Evolutionary conservation across 2,113 vertebrate genomes (phyloP).

Genomic region (Psilopsiagon aymara): DNA sequence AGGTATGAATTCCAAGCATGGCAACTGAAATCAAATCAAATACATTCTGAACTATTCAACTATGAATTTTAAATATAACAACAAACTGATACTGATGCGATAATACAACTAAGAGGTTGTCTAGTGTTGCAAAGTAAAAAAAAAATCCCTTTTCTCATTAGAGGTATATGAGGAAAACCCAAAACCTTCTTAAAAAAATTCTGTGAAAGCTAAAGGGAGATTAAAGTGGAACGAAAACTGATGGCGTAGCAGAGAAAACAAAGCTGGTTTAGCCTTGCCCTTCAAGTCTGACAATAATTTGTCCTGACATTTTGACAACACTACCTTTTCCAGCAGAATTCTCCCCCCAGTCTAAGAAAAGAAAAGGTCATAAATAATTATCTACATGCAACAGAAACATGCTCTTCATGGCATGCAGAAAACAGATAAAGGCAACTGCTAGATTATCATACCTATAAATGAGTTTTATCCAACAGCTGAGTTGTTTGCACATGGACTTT

Average conservation of each 20-base stretch:
- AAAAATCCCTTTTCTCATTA: neutral
- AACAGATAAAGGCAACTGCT: neutral
- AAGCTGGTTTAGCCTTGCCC: neutral
- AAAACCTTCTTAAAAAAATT: neutral
- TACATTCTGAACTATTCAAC: neutral
- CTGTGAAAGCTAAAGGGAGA: neutral
- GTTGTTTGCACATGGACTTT: neutral
- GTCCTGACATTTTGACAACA: neutral
- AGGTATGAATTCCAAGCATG: neutral
- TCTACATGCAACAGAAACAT: neutral
- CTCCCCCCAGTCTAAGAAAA: neutral
- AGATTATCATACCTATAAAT: neutral
- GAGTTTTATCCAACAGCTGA: neutral
- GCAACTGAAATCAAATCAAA: neutral
- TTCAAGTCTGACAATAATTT: constrained; percentile 11
- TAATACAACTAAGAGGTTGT: neutral
- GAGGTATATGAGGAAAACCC: neutral
- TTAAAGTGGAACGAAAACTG: neutral
- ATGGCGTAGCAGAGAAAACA: neutral
- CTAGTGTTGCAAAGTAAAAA: neutral
- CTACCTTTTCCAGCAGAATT: neutral
- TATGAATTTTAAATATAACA: neutral
- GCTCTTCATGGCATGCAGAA: neutral
- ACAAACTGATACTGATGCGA: neutral
- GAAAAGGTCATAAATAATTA: constrained; percentile 7